Evolutionary conservation across 2,888 invertebrate species (phyloP), one percentile per base, ranked within the genome.

Genomic region (Pristionchus arcanus): DNA sequence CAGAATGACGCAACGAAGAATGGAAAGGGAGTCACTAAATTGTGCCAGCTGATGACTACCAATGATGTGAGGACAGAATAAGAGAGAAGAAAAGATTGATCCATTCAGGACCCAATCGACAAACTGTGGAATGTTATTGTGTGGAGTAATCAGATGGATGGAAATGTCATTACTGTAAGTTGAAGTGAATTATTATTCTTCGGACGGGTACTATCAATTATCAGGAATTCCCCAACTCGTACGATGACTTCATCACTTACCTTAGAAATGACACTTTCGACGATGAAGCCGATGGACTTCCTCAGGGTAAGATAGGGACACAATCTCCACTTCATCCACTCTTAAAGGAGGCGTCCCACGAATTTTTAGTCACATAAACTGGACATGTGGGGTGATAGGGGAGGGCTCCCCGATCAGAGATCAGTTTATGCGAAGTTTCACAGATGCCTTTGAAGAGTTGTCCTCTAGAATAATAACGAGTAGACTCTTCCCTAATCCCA

Each of bases 61-160:
- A 59, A 53, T n/a, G 66, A 59, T 53, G 77, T 85, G 28, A 83
- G 83, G 2, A 25, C 4, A n/a, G n/a, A n/a, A n/a, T n/a, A 34
- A 9, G 19, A 34, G 16, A 34, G 15, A 16, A 49, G 4, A 49
- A n/a, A 0, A 4, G n/a, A 53, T n/a, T 77, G 5, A 55, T n/a
- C 37, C 2, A 53, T 74, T 42, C 86, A 90, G 55, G 92, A 92
- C 88, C 89, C 90, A 19, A 89, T 92, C 59, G 84, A 66, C 42
- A 89, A 91, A 86, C 92, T 93, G 11, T 91, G 90, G n/a, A 91
- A 92, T 81, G 90, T 91, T 2, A 88, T 92, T 34, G 90, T 91
- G 59, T 93, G 92, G 92, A 92, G 42, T 21, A 87, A 68, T n/a
- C 19, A 21, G 31, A 11, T 37, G 16, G 87, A 85, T 34, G 25